Conservation (phyloP, 1,140 invertebrate species). For the Coelopa frigida region DNA sequence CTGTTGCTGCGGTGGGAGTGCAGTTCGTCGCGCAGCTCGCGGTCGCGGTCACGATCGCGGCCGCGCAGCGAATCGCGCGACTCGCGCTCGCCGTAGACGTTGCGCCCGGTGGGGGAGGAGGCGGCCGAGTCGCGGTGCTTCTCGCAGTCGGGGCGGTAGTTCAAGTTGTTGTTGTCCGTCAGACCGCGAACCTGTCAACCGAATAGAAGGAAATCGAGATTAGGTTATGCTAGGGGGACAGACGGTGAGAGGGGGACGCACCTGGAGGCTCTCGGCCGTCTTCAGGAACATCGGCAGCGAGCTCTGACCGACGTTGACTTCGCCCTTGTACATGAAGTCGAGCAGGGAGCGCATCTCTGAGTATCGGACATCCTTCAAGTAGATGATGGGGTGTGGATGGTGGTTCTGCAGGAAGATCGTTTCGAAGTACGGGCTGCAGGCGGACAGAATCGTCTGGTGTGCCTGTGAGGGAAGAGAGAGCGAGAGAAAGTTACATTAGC, state of each 20-base stretch:
- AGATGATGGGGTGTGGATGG: slow-evolving; percentile 87
- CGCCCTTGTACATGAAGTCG: slow-evolving; percentile 87
- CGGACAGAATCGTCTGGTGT: slow-evolving; percentile 87
- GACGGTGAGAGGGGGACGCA: slow-evolving; percentile 38
- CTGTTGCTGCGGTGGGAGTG: slow-evolving; percentile 35
- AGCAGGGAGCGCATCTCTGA: slow-evolving; percentile 79
- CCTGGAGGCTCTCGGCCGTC: slow-evolving; percentile 84
- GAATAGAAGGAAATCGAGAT: neutral
- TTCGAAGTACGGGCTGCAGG: slow-evolving; percentile 92
- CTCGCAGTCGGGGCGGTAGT: slow-evolving; percentile 45
- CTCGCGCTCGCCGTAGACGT: slow-evolving; percentile 24
- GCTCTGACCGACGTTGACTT: slow-evolving; percentile 82
- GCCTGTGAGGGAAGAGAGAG: slow-evolving; percentile 50
- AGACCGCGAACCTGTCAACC: slow-evolving; percentile 57
- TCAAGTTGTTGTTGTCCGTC: slow-evolving; percentile 72
- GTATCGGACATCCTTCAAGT: slow-evolving; percentile 81
- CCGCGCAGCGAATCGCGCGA: slow-evolving; percentile 13
- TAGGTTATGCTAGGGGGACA: too few species aligned
- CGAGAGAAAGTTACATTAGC: too few species aligned
- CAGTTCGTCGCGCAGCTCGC: slow-evolving; percentile 36
- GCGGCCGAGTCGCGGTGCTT: slow-evolving; percentile 39
- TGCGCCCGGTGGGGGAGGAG: slow-evolving; percentile 38
- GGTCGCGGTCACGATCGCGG: slow-evolving; percentile 31
- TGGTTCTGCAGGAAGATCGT: slow-evolving; percentile 84
- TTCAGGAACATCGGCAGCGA: slow-evolving; percentile 81